Percentiles rank a stretch among this genome's conserved stretches.
Evolutionary conservation across 1,140 invertebrate genomes (phyloP).

Genomic region (Psilanteris sp.): DNA sequence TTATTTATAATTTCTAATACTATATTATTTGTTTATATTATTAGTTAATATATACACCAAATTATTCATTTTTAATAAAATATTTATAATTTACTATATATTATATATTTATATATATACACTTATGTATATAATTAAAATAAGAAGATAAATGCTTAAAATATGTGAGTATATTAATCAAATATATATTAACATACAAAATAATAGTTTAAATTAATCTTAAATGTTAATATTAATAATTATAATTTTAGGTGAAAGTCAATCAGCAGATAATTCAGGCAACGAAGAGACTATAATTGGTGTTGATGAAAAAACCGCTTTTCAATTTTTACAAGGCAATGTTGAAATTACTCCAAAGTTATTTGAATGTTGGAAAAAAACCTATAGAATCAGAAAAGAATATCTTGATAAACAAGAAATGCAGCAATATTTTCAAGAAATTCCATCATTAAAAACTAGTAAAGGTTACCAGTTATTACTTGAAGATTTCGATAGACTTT

Average conservation of each 20-base stretch:
- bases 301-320: constrained; percentile 35
- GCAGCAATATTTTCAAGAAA: constrained; percentile 32
- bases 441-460: constrained; percentile 26
- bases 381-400: constrained; percentile 24
- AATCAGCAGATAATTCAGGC: constrained; percentile 12
- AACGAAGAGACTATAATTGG: constrained; percentile 26
- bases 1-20: no score
- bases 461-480: constrained; percentile 36
- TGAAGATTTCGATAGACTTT: constrained; percentile 33
- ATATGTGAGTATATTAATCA: no score
- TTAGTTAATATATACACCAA: no score
- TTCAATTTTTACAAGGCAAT: constrained; percentile 39
- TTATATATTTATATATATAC: no score
- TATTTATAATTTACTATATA: no score
- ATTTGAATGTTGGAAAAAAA: constrained; percentile 45
- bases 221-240: no score
- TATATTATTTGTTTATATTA: no score
- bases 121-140: no score
- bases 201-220: no score
- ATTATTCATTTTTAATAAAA: no score
- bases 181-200: no score
- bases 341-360: constrained; percentile 36
- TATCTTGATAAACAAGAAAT: constrained; percentile 44
- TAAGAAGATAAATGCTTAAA: no score
- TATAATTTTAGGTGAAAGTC: constrained; percentile 34